Percentiles rank a stretch among this genome's conserved stretches.
Conservation (phyloP, 2,888 invertebrate genomes). For the Epicampocera succincta region DNA sequence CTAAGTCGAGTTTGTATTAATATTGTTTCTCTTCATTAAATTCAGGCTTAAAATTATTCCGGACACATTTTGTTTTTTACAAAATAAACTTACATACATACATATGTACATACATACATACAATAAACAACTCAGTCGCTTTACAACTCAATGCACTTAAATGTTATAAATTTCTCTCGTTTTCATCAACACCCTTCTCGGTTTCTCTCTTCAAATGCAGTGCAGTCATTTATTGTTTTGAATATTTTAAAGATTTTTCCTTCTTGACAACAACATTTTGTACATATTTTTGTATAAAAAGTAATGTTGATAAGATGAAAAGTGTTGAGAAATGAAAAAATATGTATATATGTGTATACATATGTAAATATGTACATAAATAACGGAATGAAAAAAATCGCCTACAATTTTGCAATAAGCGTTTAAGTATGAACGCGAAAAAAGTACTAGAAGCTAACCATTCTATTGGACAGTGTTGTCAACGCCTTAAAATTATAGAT, state of each 20-base stretch:
- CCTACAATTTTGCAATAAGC: conserved; percentile 38
- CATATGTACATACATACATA: no score
- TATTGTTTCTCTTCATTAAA: conserved; percentile 22
- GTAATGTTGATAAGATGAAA: conserved; percentile 66
- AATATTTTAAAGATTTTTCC: conserved; percentile 64
- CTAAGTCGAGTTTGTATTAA: conserved; percentile 35
- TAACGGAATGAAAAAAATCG: conserved; percentile 49
- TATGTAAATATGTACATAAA: conserved; percentile 39
- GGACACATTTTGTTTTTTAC: conserved; percentile 7
- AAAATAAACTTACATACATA: neutral
- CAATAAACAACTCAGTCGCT: conserved; percentile 2
- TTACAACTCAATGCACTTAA: conserved; percentile 20
- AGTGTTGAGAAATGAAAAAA: conserved; percentile 60
- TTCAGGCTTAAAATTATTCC: conserved; percentile 11
- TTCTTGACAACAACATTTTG: conserved; percentile 60
- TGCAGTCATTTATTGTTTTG: conserved; percentile 64
- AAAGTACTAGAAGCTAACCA: conserved; percentile 45
- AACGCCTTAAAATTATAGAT: neutral
- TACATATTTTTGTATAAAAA: conserved; percentile 3
- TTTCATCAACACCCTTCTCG: neutral
- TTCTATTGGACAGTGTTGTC: conserved; percentile 18
- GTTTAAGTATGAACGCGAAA: conserved; percentile 38
- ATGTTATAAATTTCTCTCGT: conserved; percentile 10
- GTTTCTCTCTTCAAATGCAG: conserved; percentile 36
- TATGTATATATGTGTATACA: neutral